These are phyloP conservation scores for Muscicapa comitata DNA, from an alignment of 2,797 vertebrate species.

Conservation along the genomic window DNA sequence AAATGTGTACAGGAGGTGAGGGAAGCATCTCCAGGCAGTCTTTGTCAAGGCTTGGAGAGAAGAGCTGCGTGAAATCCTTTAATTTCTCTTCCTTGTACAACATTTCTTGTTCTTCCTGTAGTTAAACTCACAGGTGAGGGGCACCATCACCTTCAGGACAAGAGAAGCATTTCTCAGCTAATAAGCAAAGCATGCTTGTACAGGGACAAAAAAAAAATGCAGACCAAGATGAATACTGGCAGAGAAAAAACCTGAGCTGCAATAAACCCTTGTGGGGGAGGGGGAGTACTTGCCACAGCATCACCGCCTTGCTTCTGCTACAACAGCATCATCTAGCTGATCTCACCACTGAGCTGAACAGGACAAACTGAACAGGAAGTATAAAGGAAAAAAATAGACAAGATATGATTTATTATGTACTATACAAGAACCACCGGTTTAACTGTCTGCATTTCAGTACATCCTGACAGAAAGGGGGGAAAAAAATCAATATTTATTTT, in stretches of 20 bases:
- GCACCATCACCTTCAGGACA: neutral
- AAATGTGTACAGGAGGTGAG: neutral
- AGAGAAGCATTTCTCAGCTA: neutral
- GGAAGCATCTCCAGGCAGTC: neutral
- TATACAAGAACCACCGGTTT: conserved; percentile 35
- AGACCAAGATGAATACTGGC: neutral
- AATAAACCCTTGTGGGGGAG: neutral
- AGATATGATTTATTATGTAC: conserved; percentile 53
- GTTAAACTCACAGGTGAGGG: neutral
- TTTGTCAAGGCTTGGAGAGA: neutral
- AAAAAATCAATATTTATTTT: neutral
- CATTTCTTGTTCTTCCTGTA: neutral
- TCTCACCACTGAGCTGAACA: conserved; percentile 2
- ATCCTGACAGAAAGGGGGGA: neutral
- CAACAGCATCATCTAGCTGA: conserved; percentile 61
- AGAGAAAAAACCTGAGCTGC: neutral
- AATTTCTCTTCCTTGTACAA: neutral
- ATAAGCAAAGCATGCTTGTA: neutral
- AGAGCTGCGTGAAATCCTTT: neutral
- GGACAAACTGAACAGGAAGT: conserved; percentile 64
- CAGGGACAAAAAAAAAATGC: fast-evolving
- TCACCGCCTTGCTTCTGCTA: neutral
- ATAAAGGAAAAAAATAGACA: conserved; percentile 13
- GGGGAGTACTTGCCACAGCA: conserved; percentile 30
- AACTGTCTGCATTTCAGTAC: conserved; percentile 55